Evolutionary conservation across 2,113 vertebrate genomes (phyloP), one percentile per base, ranked within the genome.

Genomic region (Ceyx cyanopectus): DNA sequence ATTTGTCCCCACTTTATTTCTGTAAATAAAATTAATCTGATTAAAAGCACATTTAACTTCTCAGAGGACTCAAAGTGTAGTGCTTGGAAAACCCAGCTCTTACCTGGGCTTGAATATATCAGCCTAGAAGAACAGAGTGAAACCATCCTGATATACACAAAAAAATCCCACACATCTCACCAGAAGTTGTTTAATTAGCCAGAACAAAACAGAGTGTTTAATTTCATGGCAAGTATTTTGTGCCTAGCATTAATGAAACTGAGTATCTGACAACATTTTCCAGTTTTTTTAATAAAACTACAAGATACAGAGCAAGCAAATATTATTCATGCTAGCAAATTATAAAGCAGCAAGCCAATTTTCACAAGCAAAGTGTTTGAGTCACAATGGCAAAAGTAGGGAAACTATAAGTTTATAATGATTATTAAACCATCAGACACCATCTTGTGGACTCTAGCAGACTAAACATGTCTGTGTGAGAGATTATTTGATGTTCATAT

Each of bases 401-500:
- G 27, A 76, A 85, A 68, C 26, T 5, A 0, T 17, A 72, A n/a
- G 23, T 32, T 37, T 43, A 45, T 30, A 30, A 58, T 16, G 37
- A 81, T 65, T 75, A 86, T 66, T 69, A 86, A 90, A 81, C 23
- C 69, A 75, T 45, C 54, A 84, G 86, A 89, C 90, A 89, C 89
- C 92, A 93, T 81, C 89, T 96, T 87, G 94, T 92, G 92, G 96
- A 51, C 50, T 81, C 30, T 5, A 53, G 41, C 27, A 93, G 62
- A 72, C 27, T 65, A 57, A 40, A 72, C 30, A 58, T 1, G 5
- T 20, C 61, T 68, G 9, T 37, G 13, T 43, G 26, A 72, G 37
- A 91, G 30, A 46, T 37, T 29, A 79, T 34, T 85, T 73, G 17
- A 32, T 41, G 7, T 32, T 18, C 27, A 10, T 16, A 66, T 48